Percentiles rank a stretch among this genome's conserved stretches.
These are phyloP conservation scores for Urechis unicinctus DNA, from an alignment of 2,888 invertebrate genomes.

Conservation along the genomic window DNA sequence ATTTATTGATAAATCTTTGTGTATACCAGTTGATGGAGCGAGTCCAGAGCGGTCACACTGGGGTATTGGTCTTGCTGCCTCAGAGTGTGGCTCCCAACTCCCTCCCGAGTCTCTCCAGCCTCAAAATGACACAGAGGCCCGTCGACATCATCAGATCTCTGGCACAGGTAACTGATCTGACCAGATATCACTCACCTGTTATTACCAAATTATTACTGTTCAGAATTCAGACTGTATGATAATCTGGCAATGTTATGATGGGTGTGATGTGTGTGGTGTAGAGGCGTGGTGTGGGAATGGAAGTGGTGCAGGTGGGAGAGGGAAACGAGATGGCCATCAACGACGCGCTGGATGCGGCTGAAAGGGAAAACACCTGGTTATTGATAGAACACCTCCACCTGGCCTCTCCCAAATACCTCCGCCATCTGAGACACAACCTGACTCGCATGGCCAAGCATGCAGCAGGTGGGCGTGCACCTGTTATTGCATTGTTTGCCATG, in stretches of 20 bases:
- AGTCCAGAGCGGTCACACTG: conserved; percentile 23
- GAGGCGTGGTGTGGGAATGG: conserved; percentile 9
- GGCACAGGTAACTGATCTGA: conserved; percentile 10
- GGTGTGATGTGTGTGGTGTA: not conserved
- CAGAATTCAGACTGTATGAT: no score
- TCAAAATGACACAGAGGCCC: conserved; percentile 17
- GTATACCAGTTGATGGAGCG: conserved; percentile 4
- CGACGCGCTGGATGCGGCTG: conserved; percentile 37
- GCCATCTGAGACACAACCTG: conserved; percentile 32
- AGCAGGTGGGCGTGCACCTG: no score
- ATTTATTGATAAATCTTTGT: no score
- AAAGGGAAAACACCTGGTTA: conserved; percentile 42
- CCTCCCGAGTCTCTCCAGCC: conserved; percentile 19
- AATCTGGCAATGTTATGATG: no score
- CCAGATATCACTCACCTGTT: not conserved
- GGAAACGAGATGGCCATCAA: conserved; percentile 29
- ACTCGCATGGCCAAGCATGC: conserved; percentile 26
- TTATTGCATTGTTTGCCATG: no score
- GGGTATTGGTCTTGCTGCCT: conserved; percentile 38
- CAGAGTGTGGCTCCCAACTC: conserved; percentile 21
- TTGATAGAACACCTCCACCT: conserved; percentile 42
- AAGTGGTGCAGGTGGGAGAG: conserved; percentile 33
- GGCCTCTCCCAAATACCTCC: conserved; percentile 28
- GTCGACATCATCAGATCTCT: conserved; percentile 3
- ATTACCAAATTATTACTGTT: no score